Conservation (phyloP, 1,140 invertebrate genomes). For the Zaprionus nigranus region DNA sequence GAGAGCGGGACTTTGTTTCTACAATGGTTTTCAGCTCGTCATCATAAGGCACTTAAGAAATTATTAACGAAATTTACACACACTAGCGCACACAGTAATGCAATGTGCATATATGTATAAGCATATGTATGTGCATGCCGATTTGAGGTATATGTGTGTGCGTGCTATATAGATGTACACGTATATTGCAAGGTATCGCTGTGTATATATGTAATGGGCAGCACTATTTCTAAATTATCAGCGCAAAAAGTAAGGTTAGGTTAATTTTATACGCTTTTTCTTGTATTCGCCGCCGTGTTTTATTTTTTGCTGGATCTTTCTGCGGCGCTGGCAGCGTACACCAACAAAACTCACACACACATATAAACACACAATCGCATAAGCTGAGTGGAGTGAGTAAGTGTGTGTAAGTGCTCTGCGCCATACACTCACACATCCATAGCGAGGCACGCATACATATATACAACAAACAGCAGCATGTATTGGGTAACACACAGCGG, state of each 20-base stretch:
- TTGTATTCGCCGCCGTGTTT: constrained; percentile 64
- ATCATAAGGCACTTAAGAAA: constrained; percentile 49
- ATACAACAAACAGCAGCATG: constrained; percentile 45
- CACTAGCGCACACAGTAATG: constrained; percentile 23
- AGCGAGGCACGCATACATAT: constrained; percentile 13
- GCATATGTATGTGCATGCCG: not conserved
- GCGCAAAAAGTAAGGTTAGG: constrained; percentile 80
- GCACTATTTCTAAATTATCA: constrained; percentile 80
- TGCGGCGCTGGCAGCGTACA: constrained; percentile 69
- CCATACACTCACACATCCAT: constrained; percentile 54
- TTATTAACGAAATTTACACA: constrained; percentile 65
- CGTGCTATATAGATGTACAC: constrained; percentile 4
- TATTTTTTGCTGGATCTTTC: constrained; percentile 82
- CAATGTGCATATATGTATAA: constrained; percentile 34
- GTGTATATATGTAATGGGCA: constrained; percentile 52
- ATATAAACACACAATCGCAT: constrained; percentile 10
- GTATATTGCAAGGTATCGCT: constrained; percentile 16
- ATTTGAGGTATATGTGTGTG: constrained; percentile 6
- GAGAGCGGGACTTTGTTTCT: constrained; percentile 36
- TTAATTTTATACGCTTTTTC: constrained; percentile 78
- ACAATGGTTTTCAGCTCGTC: constrained; percentile 29
- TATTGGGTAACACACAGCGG: constrained; percentile 74
- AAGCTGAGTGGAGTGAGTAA: constrained; percentile 18
- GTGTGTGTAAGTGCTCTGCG: constrained; percentile 31
- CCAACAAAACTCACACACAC: constrained; percentile 45